A percentile compares a stretch with the other conserved stretches of the same genome.
Evolutionary conservation across 2,113 vertebrate genomes (phyloP).

Genomic region (Albula glossodonta): DNA sequence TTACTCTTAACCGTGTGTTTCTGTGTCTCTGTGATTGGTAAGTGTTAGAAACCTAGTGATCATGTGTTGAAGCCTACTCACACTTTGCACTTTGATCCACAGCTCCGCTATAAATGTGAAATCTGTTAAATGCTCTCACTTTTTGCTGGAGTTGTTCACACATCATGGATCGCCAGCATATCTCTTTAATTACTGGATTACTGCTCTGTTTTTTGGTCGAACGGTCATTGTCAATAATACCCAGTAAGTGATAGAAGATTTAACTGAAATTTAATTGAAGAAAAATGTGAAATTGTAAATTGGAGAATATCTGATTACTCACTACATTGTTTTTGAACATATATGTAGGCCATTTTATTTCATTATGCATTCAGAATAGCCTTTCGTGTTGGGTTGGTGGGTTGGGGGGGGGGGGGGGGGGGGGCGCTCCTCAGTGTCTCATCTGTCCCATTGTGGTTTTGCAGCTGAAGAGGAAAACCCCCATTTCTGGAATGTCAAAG

Average conservation of each 20-base stretch:
- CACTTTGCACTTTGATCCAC: constrained; percentile 4
- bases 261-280: neutral
- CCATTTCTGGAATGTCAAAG: constrained; percentile 72
- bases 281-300: neutral
- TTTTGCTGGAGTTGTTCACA: neutral
- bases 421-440: neutral
- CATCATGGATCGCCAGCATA: constrained; percentile 52
- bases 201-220: constrained; percentile 52
- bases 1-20: neutral
- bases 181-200: constrained; percentile 47
- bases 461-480: constrained; percentile 64
- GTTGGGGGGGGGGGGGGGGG: no score
- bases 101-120: constrained; percentile 34
- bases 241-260: constrained; percentile 54
- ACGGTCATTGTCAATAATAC: constrained; percentile 23
- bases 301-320: no score
- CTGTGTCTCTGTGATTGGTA: neutral
- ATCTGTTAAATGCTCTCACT: neutral
- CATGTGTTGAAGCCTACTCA: neutral
- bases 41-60: neutral
- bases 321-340: no score
- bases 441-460: neutral
- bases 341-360: no score
- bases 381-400: neutral
- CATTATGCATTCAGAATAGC: no score